Percentiles rank a stretch among this genome's conserved stretches.
phyloP scores from a whole-genome alignment of 2,113 vertebrate genomes.

The Leucosticte australis region DNA sequence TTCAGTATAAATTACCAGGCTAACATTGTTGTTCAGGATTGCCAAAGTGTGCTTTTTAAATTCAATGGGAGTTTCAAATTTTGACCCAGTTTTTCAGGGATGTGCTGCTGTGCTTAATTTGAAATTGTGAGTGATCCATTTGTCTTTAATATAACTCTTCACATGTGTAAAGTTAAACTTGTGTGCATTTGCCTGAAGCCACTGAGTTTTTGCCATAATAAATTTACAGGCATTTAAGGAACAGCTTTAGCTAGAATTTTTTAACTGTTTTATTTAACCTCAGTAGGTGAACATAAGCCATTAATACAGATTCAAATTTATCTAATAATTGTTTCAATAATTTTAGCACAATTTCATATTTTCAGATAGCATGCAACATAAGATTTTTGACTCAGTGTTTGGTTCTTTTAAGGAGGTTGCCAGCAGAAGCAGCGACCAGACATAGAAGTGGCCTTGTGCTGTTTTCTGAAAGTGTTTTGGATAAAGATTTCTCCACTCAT shows the following conservation, averaged over 20 bases:
- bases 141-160: not conserved
- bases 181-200: not conserved
- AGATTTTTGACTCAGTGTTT: not conserved
- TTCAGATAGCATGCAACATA: not conserved
- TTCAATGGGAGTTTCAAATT: not conserved
- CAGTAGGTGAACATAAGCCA: not conserved
- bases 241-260: not conserved
- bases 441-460: not conserved
- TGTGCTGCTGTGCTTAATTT: not conserved
- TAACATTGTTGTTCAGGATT: not conserved
- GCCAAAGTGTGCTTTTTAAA: not conserved
- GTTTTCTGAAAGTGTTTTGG: not conserved
- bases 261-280: not conserved
- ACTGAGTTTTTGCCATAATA: not conserved
- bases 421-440: not conserved
- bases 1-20: not conserved
- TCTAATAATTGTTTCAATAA: not conserved
- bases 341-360: not conserved
- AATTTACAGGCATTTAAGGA: not conserved
- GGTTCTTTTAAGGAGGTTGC: not conserved
- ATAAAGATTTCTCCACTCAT: not conserved
- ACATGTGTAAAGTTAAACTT: not conserved
- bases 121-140: not conserved
- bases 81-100: not conserved
- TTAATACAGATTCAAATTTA: not conserved